phyloP scores from a whole-genome alignment of 2,113 vertebrate species.

The Sander vitreus region DNA sequence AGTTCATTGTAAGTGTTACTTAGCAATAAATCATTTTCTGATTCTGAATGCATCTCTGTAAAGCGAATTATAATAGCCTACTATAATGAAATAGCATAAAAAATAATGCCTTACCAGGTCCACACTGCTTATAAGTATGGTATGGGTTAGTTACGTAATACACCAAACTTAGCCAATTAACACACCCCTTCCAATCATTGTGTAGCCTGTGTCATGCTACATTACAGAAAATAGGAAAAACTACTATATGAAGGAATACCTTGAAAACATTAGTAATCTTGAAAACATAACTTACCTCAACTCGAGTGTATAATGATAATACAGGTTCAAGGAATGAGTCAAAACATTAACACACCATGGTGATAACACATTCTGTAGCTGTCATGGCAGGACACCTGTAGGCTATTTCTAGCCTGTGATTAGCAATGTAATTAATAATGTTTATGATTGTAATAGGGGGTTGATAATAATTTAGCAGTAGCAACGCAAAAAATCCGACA shows the following conservation, averaged over 20 bases:
- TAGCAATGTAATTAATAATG: background rate
- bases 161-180: background rate
- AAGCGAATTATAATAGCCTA: background rate
- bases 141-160: background rate
- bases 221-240: background rate
- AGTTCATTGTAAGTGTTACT: no score
- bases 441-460: background rate
- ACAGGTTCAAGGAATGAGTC: background rate
- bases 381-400: background rate
- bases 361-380: background rate
- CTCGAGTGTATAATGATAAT: background rate
- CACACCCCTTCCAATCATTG: background rate
- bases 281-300: background rate
- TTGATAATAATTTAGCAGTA: background rate
- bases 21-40: no score
- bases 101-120: background rate
- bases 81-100: background rate
- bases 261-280: background rate
- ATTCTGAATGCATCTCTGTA: background rate
- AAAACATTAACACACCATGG: background rate
- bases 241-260: background rate
- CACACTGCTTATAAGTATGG: background rate
- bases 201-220: background rate
- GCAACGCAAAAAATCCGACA: no score
- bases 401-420: background rate